Evolutionary conservation across 2,113 vertebrate genomes (phyloP), one percentile per base, ranked within the genome.

Genomic region (Noctilio leporinus): DNA sequence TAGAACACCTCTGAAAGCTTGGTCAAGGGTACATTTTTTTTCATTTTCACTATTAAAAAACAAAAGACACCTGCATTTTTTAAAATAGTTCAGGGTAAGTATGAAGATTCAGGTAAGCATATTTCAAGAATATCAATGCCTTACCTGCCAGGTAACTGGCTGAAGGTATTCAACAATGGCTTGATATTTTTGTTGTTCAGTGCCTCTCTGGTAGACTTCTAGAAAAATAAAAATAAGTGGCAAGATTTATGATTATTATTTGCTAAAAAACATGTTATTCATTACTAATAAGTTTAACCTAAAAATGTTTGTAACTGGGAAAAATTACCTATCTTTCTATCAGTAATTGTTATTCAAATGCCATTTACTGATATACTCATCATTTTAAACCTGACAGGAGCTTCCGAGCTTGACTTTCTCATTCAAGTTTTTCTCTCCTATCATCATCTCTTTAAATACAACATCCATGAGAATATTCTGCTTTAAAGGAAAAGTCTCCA

Each of bases 1-100:
- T 76, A 99, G 98, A 87, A 99, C 98, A 65, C 98, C 98, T 97
- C 99, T 98, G 95, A 99, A 99, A 93, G 99, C 99, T 97, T 99
- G 99, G 97, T 99, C 99, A 75, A 99, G 98, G 3, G 99, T 99
- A 77, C 98, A 99, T 87, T 99, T 99, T 98, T 99, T 99, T 93
- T 99, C 99, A 77, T 99, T 98, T 98, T 99, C 99, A 98, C 99
- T 99, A 98, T 35, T 89, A 97, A 89, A 89, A 98, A 97, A 98
- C 53, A 65, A 95, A 96, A 98, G 83, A 85, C 70, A 94, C 5
- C 2, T 40, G 75, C n/a, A 89, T 24, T 95, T 84, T 43, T 85
- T 77, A 93, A 96, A 96, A 45, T 4, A 95, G 73, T 26, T 94
- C 64, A 93, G 53, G 1, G 64, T 26, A 93, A 70, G 65, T 93